Conservation (phyloP, 2,113 vertebrate species). For the Gadus chalcogrammus region DNA sequence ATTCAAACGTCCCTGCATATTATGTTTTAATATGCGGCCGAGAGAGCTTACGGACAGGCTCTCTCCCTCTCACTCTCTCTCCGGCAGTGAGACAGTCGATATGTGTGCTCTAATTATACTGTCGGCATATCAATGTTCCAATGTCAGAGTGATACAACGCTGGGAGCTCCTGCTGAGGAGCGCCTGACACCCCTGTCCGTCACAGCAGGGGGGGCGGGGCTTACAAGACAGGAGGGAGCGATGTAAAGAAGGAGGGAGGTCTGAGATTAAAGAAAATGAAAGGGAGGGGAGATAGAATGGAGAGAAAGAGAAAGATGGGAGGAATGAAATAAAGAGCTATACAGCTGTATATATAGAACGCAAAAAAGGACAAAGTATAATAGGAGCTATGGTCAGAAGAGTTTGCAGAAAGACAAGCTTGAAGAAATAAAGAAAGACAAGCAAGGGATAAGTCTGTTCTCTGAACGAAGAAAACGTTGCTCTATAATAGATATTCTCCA, state of each 20-base stretch:
- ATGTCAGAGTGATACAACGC: conserved; percentile 40
- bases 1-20: too few species aligned
- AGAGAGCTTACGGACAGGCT: too few species aligned
- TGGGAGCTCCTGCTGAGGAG: conserved; percentile 8
- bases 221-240: background rate
- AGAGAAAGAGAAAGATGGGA: background rate
- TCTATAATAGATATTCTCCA: too few species aligned
- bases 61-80: conserved; percentile 29
- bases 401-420: too few species aligned
- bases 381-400: too few species aligned
- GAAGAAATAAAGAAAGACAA: too few species aligned
- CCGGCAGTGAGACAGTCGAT: conserved; percentile 42
- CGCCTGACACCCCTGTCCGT: conserved; percentile 16
- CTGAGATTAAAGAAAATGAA: too few species aligned
- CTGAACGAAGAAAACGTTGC: too few species aligned
- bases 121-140: conserved; percentile 45
- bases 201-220: background rate
- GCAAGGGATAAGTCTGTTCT: too few species aligned
- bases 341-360: background rate
- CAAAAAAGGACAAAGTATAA: background rate
- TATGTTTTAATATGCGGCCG: too few species aligned
- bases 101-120: conserved; percentile 53
- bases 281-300: background rate
- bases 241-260: background rate
- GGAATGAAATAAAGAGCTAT: background rate